Conservation (phyloP, 2,888 invertebrate genomes). For the Phasia obesa region DNA sequence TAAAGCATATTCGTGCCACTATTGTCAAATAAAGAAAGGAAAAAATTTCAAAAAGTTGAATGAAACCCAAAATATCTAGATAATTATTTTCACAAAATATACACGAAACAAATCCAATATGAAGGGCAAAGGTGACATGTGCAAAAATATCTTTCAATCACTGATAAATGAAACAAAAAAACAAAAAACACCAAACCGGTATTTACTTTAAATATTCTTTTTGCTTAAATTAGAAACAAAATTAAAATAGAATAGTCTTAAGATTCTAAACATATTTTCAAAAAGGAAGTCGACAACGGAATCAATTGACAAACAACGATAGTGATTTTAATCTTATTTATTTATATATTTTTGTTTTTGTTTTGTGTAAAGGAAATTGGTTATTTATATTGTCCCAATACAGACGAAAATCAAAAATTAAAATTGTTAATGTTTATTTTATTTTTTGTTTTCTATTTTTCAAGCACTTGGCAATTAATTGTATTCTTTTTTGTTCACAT, state of each 20-base stretch:
- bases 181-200: background rate
- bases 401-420: background rate
- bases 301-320: background rate
- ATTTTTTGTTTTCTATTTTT: slow-evolving; percentile 1
- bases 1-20: too few species aligned
- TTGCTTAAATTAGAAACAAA: background rate
- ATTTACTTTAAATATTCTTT: background rate
- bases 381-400: background rate
- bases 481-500: background rate
- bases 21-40: too few species aligned
- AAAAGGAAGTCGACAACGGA: background rate
- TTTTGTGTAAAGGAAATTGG: background rate
- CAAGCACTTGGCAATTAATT: slow-evolving; percentile 5
- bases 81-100: background rate
- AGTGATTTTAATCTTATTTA: background rate
- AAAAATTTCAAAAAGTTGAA: too few species aligned
- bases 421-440: slow-evolving; percentile 1
- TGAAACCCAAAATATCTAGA: too few species aligned
- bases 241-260: background rate
- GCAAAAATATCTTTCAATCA: background rate
- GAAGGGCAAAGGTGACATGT: background rate
- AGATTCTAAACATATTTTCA: background rate
- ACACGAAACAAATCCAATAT: background rate
- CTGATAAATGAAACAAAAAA: background rate
- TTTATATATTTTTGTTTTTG: background rate